Base-by-base conservation (phyloP, 2,113 vertebrate species). In the Suricata suricatta region DNA sequence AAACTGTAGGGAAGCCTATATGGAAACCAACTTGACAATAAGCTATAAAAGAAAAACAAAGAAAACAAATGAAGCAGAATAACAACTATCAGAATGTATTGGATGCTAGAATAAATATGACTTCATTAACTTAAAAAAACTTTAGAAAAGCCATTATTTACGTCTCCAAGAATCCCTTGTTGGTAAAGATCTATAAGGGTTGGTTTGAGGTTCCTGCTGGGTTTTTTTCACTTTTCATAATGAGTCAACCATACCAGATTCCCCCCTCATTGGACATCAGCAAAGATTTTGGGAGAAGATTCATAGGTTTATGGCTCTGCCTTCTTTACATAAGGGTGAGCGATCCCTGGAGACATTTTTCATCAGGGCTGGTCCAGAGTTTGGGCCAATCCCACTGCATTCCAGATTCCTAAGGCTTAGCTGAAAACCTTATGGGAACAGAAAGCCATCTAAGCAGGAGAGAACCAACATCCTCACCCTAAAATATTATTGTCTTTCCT, bases 321-420 rank as follows among this genome's bases (percentile, higher is more conserved):
- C 29, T 88, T 72, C 60, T 41, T 64, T 72, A 38, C n/a, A 16
- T 16, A 21, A 76, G 4, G 2, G n/a, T 41, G 29, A 97, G 50
- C n/a, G 50, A 31, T 69, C 94, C 71, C 88, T 33, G 31, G 69
- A 95, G 80, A 95, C 52, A 60, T 93, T 92, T 74, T n/a, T 93
- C 47, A 41, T 35, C 10, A 13, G 50, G 87, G 92, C 33, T 87
- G 38, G 64, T 79, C 64, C 52, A 88, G 41, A 8, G 52, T 88
- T 88, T 91, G 88, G 84, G 90, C 80, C 54, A 63, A 60, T 44
- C 16, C 52, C 52, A 66, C 21, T 71, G 25, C 83, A 60, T 95
- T 96, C 96, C 92, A 96, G 90, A 85, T 88, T 88, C 86, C 88
- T 79, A 54, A 89, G 54, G 14, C 31, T 81, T 79, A 80, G 52